Evolutionary conservation across 2,113 vertebrate species (phyloP), one percentile per base, ranked within the genome.

Genomic region (Nyctereutes procyonoides): DNA sequence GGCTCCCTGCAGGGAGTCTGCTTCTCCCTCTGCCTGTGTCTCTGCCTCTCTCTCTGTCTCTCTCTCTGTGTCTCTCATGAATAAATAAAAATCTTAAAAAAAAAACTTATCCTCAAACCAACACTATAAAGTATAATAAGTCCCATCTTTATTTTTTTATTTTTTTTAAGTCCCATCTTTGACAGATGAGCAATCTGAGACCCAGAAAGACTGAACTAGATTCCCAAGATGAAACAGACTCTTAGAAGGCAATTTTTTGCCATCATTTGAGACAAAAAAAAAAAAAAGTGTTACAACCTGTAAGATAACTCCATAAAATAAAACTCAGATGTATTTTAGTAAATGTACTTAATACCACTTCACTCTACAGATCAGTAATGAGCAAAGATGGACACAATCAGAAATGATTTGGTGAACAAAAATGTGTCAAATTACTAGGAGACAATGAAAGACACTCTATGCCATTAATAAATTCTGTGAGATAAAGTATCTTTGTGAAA

Each of bases 351-450:
- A 77, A 51, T 77, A 51, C 7, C 43, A 85, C 22, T 89, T 20
- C 1, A 58, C 4, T 73, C 22, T 71, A 35, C 67, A 69, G 1
- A 67, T 77, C 58, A 79, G 10, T 95, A 35, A 71, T 60, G 28
- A 82, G 48, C 43, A 95, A 88, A 90, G 60, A 63, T 1, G 69
- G n/a, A 48, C 24, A 80, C 7, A 62, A 15, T 83, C 19, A 80
- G 43, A 96, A 89, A 86, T 62, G 24, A 79, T 82, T 73, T 89
- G 51, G 60, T 62, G 69, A 94, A 55, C 79, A 93, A 73, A 83
- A 90, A 88, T 76, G 80, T 65, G 38, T 53, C 58, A 69, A 28
- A 67, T 82, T 55, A 74, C n/a, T 67, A 10, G 5, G 85, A 51
- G 60, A 56, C 83, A 83, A 80, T 94, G 22, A 67, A 88, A 71